Evolutionary conservation across 2,888 invertebrate genomes (phyloP).

Genomic region (Polietes domitor): DNA sequence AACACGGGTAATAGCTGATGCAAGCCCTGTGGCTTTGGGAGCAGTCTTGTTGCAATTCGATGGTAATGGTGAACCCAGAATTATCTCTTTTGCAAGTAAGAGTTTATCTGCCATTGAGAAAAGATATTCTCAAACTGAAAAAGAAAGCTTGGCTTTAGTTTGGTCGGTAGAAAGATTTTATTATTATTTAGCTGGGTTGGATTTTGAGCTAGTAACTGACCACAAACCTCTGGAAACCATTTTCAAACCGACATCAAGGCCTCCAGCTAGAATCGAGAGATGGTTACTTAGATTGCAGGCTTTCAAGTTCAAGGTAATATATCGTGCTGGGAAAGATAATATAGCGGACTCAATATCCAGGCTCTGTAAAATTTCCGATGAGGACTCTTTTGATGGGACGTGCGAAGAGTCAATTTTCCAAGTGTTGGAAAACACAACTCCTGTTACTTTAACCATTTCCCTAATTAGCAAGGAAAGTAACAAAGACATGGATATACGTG

Average conservation of each 20-base stretch:
- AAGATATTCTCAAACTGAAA: constrained; percentile 62
- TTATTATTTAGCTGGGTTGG: constrained; percentile 61
- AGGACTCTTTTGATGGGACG: constrained; percentile 37
- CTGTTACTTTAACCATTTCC: constrained; percentile 41
- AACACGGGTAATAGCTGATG: constrained; percentile 17
- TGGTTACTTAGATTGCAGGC: constrained; percentile 41
- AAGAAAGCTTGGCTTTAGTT: constrained; percentile 63
- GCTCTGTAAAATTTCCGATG: constrained; percentile 40
- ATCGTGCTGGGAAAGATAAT: constrained; percentile 49
- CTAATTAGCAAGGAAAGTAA: constrained; percentile 40
- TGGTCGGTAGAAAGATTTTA: constrained; percentile 64
- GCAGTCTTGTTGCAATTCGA: constrained; percentile 30
- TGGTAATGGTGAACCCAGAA: constrained; percentile 29
- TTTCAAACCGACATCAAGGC: constrained; percentile 39
- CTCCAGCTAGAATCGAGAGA: constrained; percentile 39
- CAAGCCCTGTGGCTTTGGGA: constrained; percentile 28
- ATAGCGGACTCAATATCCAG: constrained; percentile 52
- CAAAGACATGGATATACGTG: constrained; percentile 40
- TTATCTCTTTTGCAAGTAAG: constrained; percentile 51
- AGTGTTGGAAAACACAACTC: constrained; percentile 33
- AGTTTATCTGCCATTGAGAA: constrained; percentile 26
- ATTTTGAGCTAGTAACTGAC: constrained; percentile 25
- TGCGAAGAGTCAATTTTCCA: constrained; percentile 37
- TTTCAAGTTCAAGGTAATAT: constrained; percentile 56
- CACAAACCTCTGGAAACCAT: constrained; percentile 35